phyloP scores from a whole-genome alignment of 2,113 vertebrate genomes.

The Zonotrichia leucophrys region DNA sequence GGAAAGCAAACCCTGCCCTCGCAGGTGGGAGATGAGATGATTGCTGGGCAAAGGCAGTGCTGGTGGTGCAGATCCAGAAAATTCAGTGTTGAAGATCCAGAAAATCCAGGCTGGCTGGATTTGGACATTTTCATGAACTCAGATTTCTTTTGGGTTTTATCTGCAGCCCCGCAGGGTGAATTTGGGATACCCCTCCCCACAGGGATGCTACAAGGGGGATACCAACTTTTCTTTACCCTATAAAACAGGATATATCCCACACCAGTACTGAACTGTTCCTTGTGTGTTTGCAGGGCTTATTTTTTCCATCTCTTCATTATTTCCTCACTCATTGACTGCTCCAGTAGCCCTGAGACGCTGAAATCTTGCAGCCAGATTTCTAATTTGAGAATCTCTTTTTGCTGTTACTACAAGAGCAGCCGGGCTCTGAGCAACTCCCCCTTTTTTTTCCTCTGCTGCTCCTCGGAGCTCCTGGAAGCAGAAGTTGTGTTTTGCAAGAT shows the following conservation, averaged over 20 bases:
- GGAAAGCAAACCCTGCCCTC: neutral
- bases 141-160: neutral
- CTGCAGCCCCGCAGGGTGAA: neutral
- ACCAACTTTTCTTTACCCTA: neutral
- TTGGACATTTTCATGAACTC: neutral
- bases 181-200: neutral
- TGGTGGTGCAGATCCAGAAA: neutral
- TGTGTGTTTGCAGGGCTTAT: neutral
- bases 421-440: neutral
- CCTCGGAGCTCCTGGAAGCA: neutral
- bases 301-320: neutral
- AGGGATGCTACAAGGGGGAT: rapidly evolving
- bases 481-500: neutral
- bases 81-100: neutral
- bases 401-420: neutral
- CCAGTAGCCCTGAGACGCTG: neutral
- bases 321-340: neutral
- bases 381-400: neutral
- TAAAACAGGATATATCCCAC: rapidly evolving
- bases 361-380: conserved; percentile 6
- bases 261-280: neutral
- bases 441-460: neutral
- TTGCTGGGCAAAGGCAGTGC: neutral
- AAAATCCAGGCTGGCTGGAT: neutral
- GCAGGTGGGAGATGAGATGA: neutral